Percentiles rank a stretch among this genome's conserved stretches.
Conservation (phyloP, 2,888 invertebrate species). For the Aphodius granarius region DNA sequence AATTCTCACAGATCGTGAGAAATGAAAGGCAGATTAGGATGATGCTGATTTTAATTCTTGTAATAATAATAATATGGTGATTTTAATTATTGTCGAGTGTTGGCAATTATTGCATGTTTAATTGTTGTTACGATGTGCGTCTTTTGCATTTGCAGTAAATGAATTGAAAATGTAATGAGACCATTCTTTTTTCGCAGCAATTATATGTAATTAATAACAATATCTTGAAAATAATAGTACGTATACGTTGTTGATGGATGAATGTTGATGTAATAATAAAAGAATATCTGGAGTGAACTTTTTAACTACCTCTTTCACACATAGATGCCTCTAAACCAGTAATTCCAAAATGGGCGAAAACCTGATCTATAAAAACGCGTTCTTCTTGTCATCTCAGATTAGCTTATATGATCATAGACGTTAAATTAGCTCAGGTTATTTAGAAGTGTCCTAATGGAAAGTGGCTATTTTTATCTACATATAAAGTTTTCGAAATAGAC, state of each 20-base stretch:
- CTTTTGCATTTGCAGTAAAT: not conserved
- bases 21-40: not conserved
- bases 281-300: no score
- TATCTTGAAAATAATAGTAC: not conserved
- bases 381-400: no score
- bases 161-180: not conserved
- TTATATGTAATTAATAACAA: not conserved
- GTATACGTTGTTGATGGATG: constrained; percentile 13
- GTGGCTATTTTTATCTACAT: no score
- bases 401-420: no score
- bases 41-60: not conserved
- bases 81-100: not conserved
- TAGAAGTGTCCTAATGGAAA: no score
- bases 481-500: no score
- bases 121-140: not conserved
- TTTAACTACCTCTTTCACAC: no score
- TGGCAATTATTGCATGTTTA: not conserved
- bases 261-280: no score
- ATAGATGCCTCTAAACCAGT: no score
- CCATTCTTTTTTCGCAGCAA: not conserved
- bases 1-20: not conserved
- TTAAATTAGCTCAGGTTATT: no score
- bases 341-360: no score
- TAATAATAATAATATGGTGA: not conserved
- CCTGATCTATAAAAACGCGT: no score